Percentiles rank a stretch among this genome's conserved stretches.
These are phyloP conservation scores for Pelvicachromis taeniatus DNA, from an alignment of 2,113 vertebrate species.

Conservation along the genomic window DNA sequence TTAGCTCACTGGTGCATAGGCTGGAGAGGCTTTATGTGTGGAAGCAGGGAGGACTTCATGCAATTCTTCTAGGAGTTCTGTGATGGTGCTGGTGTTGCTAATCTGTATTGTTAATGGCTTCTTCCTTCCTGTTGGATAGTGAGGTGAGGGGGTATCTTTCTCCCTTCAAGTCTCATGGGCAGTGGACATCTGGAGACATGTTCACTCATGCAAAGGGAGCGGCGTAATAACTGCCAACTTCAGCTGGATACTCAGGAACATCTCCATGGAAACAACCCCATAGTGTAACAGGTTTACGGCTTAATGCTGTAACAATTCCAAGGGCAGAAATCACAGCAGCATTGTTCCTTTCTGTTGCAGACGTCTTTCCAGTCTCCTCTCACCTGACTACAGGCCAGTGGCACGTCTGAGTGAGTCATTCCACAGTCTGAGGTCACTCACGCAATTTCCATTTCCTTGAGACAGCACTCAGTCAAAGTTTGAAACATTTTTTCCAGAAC, in stretches of 20 bases:
- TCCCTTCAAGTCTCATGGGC: slow-evolving; percentile 7
- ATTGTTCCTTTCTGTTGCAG: not conserved
- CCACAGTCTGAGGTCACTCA: not conserved
- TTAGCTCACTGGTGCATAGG: not conserved
- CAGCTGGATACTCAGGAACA: not conserved
- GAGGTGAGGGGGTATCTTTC: slow-evolving; percentile 12
- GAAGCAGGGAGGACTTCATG: not conserved
- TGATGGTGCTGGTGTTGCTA: slow-evolving; percentile 12
- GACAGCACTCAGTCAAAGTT: not conserved
- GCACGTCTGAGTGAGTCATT: not conserved
- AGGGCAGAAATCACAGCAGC: not conserved
- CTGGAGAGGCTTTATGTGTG: not conserved
- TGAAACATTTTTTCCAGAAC: not conserved
- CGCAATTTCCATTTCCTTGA: not conserved
- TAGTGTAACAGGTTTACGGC: not conserved
- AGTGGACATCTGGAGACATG: slow-evolving; percentile 9
- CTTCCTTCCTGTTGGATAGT: slow-evolving; percentile 43
- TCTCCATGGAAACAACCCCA: slow-evolving; percentile 44
- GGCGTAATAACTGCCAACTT: not conserved
- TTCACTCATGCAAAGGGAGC: slow-evolving; percentile 16
- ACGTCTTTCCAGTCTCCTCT: not conserved
- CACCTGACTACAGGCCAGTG: not conserved
- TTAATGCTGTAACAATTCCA: not conserved
- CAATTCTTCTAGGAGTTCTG: slow-evolving; percentile 27
- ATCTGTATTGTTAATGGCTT: slow-evolving; percentile 50